Evolutionary conservation across 2,888 invertebrate species (phyloP).

Genomic region (Dasypolia templi): DNA sequence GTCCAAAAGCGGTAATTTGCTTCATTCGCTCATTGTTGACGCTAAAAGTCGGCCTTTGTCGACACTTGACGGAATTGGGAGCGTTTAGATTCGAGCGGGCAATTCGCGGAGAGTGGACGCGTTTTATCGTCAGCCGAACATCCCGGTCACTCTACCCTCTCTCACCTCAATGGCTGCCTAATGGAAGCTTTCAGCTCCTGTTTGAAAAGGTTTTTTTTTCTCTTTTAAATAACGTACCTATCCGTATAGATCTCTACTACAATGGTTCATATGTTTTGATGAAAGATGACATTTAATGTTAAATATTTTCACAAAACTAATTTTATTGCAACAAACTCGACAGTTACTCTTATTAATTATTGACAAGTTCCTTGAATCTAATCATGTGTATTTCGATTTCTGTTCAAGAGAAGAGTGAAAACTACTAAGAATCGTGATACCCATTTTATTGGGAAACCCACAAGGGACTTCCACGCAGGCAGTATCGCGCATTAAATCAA

Average conservation of each 20-base stretch:
- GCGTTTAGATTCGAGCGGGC: slow-evolving; percentile 89
- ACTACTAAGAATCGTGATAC: background rate
- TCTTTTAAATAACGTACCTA: slow-evolving; percentile 66
- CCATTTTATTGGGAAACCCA: too few species aligned
- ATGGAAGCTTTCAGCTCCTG: slow-evolving; percentile 77
- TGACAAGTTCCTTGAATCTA: background rate
- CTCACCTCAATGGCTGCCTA: slow-evolving; percentile 79
- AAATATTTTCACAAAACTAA: background rate
- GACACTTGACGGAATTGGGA: slow-evolving; percentile 88
- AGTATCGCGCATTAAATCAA: background rate
- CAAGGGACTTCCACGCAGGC: background rate
- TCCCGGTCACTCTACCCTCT: slow-evolving; percentile 72
- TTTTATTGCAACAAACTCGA: background rate
- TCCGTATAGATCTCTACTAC: slow-evolving; percentile 18
- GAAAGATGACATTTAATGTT: background rate
- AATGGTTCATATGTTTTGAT: slow-evolving; percentile 16
- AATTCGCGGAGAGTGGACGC: slow-evolving; percentile 86
- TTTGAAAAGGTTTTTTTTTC: slow-evolving; percentile 76
- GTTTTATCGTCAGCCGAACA: slow-evolving; percentile 75
- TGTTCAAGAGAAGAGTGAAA: background rate
- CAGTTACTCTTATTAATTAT: background rate
- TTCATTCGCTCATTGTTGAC: slow-evolving; percentile 88
- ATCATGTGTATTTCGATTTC: background rate
- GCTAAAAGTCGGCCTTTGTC: slow-evolving; percentile 89
- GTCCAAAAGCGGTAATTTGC: slow-evolving; percentile 89